phyloP scores from a whole-genome alignment of 2,888 invertebrate species.

The Spilarctia lutea region DNA sequence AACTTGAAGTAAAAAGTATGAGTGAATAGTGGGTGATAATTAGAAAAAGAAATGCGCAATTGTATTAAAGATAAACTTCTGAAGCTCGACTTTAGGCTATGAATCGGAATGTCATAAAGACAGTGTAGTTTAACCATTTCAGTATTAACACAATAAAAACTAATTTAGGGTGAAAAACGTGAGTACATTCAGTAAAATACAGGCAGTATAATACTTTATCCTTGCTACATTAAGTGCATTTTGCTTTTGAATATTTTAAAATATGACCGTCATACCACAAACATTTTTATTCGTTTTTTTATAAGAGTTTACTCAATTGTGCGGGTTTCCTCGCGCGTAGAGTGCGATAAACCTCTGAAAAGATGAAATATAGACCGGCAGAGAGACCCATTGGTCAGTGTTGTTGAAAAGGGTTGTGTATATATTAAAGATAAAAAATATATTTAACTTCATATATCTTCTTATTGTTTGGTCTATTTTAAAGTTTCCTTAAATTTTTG shows the following conservation, averaged over 20 bases:
- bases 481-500: no score
- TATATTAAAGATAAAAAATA: constrained; percentile 36
- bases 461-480: neutral
- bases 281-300: constrained; percentile 62
- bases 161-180: neutral
- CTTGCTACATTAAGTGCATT: constrained; percentile 19
- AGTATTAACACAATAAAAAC: neutral
- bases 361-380: constrained; percentile 75
- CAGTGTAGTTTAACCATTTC: neutral
- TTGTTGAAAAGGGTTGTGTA: constrained; percentile 28
- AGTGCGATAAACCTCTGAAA: constrained; percentile 78
- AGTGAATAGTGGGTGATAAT: neutral
- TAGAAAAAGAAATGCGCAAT: neutral
- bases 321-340: constrained; percentile 68
- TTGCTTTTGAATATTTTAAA: neutral
- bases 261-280: constrained; percentile 49
- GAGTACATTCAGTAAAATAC: neutral
- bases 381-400: constrained; percentile 64
- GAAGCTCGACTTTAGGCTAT: neutral
- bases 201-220: constrained; percentile 9
- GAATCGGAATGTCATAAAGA: neutral
- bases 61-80: neutral
- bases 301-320: constrained; percentile 69
- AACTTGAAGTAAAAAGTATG: neutral
- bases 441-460: neutral